Evolutionary conservation across 2,113 vertebrate species (phyloP).

Genomic region (Furnarius figulus): DNA sequence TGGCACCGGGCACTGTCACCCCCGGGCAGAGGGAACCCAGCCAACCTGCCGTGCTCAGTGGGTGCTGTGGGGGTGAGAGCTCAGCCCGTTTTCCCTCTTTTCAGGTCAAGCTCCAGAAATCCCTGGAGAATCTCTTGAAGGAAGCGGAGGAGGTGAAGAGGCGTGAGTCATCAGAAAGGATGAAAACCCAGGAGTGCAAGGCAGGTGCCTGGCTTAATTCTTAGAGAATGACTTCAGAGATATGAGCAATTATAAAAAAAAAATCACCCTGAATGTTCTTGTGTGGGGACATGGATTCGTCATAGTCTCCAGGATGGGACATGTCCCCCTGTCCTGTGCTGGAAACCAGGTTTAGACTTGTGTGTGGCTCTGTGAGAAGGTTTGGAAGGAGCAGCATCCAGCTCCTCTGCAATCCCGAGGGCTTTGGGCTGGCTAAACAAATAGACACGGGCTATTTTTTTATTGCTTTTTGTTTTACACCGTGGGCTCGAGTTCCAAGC

Average conservation of each 20-base stretch:
- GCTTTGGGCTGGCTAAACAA: background rate
- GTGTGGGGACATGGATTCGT: background rate
- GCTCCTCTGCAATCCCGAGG: background rate
- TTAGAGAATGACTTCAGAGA: background rate
- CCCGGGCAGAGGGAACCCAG: background rate
- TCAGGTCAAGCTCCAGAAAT: conserved; percentile 55
- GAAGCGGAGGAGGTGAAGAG: conserved; percentile 14
- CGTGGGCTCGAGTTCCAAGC: background rate
- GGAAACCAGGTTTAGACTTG: background rate
- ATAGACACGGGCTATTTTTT: background rate
- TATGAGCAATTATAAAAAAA: background rate
- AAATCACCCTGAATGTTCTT: background rate
- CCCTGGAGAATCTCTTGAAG: conserved; percentile 23
- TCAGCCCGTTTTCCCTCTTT: background rate
- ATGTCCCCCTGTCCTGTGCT: background rate
- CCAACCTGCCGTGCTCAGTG: accelerated
- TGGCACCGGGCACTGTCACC: background rate
- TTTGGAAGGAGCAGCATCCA: background rate
- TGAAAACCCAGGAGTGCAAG: conserved; percentile 62
- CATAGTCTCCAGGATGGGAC: background rate
- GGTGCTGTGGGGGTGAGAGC: background rate
- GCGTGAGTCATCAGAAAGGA: background rate
- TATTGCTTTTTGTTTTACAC: background rate
- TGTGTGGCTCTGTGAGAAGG: background rate
- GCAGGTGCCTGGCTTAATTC: conserved; percentile 30